Conservation (phyloP, 2,113 vertebrate species). For the Campylorhamphus procurvoides region DNA sequence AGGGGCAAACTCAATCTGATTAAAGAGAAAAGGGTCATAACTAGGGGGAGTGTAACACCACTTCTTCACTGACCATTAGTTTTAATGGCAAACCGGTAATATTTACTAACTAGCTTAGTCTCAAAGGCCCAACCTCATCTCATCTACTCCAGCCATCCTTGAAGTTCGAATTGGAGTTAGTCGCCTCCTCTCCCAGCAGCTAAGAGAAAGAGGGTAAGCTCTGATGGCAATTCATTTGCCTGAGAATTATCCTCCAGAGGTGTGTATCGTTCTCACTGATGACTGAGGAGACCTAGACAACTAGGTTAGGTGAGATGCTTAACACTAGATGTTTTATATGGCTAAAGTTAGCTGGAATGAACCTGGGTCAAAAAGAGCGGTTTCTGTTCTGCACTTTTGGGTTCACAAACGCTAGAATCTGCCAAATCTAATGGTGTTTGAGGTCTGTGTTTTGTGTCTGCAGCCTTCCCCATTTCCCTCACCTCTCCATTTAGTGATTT, state of each 20-base stretch:
- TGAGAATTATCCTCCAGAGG: conserved; percentile 46
- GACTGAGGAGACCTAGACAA: conserved; percentile 29
- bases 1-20: conserved; percentile 68
- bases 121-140: conserved; percentile 66
- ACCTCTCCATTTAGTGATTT: not conserved
- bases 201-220: not conserved
- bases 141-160: conserved; percentile 62
- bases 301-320: conserved; percentile 27
- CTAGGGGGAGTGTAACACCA: conserved; percentile 52
- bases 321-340: not conserved
- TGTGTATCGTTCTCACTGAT: not conserved
- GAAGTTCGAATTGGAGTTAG: conserved; percentile 15
- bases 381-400: not conserved
- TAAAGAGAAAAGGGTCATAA: conserved; percentile 66
- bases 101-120: conserved; percentile 68
- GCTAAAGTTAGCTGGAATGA: not conserved
- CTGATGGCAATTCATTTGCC: conserved; percentile 37
- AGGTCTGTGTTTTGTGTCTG: not conserved
- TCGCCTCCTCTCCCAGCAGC: conserved; percentile 14
- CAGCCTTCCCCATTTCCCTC: not conserved
- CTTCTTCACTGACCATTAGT: conserved; percentile 70
- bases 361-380: not conserved
- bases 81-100: conserved; percentile 47
- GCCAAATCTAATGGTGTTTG: not conserved
- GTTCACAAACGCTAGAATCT: not conserved